These are phyloP conservation scores for Odontothrips loti DNA, from an alignment of 2,888 invertebrate genomes.

Conservation along the genomic window DNA sequence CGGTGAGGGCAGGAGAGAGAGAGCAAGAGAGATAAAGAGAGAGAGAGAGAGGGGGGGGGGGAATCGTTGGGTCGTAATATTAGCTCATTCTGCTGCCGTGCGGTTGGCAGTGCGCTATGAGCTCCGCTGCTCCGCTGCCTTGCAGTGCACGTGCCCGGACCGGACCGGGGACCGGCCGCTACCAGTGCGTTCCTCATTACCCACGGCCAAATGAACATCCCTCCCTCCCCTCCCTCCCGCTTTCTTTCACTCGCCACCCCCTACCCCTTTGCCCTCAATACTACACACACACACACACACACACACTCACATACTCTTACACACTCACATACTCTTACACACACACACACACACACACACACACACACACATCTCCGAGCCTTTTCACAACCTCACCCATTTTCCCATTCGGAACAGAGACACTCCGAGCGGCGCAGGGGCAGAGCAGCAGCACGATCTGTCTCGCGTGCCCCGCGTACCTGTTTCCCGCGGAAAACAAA, in stretches of 20 bases:
- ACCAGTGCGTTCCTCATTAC: not conserved
- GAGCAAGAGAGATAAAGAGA: not conserved
- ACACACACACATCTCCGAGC: too few species aligned
- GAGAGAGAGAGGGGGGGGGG: not conserved
- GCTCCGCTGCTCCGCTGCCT: not conserved
- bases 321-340: too few species aligned
- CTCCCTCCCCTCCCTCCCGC: not conserved
- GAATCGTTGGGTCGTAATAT: not conserved
- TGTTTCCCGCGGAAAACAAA: too few species aligned
- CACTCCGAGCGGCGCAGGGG: too few species aligned
- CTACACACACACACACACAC: too few species aligned
- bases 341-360: too few species aligned
- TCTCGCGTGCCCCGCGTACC: too few species aligned
- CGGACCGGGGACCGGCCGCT: too few species aligned
- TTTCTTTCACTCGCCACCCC: not conserved
- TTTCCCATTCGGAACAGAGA: too few species aligned
- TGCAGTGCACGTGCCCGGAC: not conserved
- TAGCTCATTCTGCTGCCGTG: slow-evolving; percentile 16
- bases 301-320: too few species aligned
- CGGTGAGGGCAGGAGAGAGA: not conserved
- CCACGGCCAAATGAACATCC: not conserved
- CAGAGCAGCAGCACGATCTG: too few species aligned
- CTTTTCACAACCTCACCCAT: too few species aligned
- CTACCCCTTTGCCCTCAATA: not conserved
- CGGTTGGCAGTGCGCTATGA: not conserved